Conservation (phyloP, 2,113 vertebrate genomes). For the Loxodonta africana region DNA sequence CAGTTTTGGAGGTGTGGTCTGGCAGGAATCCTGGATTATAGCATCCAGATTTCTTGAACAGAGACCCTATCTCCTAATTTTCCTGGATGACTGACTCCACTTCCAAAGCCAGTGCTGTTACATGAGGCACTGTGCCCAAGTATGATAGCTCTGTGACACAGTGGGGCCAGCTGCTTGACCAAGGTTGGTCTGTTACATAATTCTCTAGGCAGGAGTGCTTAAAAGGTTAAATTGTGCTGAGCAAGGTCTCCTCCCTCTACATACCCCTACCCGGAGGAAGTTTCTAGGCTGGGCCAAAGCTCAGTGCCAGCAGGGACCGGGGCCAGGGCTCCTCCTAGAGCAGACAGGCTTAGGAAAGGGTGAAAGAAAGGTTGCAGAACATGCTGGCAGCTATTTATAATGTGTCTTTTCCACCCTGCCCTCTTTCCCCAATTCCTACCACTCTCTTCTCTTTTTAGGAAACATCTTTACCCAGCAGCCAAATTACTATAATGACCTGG, state of each 20-base stretch:
- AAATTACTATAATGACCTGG: conserved; percentile 95
- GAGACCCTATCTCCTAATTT: conserved; percentile 65
- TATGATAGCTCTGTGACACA: neutral
- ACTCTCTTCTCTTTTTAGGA: conserved; percentile 87
- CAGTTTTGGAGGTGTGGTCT: conserved; percentile 20
- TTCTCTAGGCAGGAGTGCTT: neutral
- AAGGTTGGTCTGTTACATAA: conserved; percentile 37
- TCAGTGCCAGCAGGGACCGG: neutral
- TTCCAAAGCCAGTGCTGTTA: conserved; percentile 52
- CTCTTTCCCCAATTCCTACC: neutral
- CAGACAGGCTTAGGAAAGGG: neutral
- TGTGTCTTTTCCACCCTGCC: neutral
- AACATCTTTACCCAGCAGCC: conserved; percentile 98
- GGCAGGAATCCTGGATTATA: neutral
- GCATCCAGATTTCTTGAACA: conserved; percentile 65
- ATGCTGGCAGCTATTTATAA: neutral
- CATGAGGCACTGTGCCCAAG: neutral
- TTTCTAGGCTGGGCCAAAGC: conserved; percentile 58
- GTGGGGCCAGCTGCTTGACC: conserved; percentile 49
- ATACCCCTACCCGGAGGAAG: neutral
- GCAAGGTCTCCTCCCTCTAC: neutral
- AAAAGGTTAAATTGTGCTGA: conserved; percentile 62
- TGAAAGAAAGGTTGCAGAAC: conserved; percentile 55
- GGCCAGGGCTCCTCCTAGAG: conserved; percentile 35
- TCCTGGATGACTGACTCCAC: conserved; percentile 49